Percentiles rank a stretch among this genome's conserved stretches.
Evolutionary conservation across 1,140 invertebrate species (phyloP).

Genomic region (Doryteuthis pealeii): DNA sequence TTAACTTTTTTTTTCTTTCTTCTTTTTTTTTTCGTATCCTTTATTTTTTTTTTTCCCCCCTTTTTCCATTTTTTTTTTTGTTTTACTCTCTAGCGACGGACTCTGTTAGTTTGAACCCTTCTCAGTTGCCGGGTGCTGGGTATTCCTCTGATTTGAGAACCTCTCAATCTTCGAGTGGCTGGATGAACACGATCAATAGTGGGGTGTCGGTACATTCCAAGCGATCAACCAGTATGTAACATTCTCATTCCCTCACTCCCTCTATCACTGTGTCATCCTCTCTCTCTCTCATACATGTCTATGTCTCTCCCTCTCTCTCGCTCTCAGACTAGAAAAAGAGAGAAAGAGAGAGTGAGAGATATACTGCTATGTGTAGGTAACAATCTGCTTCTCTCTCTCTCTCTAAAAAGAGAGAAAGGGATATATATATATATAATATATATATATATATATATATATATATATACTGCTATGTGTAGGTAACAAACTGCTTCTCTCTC

Average conservation of each 20-base stretch:
- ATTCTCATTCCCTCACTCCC: background rate
- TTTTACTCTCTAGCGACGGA: background rate
- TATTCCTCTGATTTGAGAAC: constrained; percentile 30
- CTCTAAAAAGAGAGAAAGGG: no score
- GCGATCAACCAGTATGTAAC: constrained; percentile 45
- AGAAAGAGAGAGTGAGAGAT: no score
- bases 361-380: no score
- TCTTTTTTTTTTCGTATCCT: background rate
- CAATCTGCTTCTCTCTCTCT: no score
- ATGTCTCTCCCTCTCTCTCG: no score
- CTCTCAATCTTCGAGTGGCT: constrained; percentile 38
- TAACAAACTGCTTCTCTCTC: no score
- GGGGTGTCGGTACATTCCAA: constrained; percentile 52
- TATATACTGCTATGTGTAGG: no score
- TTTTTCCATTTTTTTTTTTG: background rate
- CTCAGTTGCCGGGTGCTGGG: background rate
- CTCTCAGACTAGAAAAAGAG: no score
- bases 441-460: no score
- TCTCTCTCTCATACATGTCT: no score
- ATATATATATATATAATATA: no score
- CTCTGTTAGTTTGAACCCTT: background rate
- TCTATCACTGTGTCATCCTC: no score
- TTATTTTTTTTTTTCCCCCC: background rate
- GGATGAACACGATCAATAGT: constrained; percentile 56
- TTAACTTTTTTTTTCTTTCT: background rate